Percentiles rank a stretch among this genome's conserved stretches.
These are phyloP conservation scores for Phaetusa simplex DNA, from an alignment of 2,113 vertebrate species.

Conservation along the genomic window DNA sequence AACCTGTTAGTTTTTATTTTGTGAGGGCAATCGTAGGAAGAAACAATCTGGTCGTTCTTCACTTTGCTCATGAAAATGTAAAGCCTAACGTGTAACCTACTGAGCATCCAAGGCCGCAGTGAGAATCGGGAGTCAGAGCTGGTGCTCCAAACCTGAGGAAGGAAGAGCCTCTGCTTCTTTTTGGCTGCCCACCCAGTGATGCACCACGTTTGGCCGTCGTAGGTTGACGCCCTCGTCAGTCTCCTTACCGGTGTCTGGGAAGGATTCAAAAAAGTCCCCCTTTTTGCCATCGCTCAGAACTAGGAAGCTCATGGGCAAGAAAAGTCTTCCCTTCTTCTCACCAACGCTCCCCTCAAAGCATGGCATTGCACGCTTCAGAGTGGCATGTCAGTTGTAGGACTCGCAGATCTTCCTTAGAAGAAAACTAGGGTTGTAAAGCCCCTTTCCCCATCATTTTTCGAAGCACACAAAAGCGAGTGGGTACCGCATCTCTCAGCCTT, in stretches of 20 bases:
- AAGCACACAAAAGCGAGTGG: neutral
- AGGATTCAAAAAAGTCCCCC: neutral
- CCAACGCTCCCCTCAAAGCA: neutral
- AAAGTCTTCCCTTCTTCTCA: neutral
- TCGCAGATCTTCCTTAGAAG: neutral
- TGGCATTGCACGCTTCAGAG: neutral
- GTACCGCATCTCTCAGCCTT: neutral
- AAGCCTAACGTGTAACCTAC: neutral
- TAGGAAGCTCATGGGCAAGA: neutral
- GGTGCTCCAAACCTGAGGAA: neutral
- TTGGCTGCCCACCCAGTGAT: neutral
- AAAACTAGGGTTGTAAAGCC: neutral
- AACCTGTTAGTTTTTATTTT: neutral
- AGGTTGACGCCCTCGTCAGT: rapidly evolving
- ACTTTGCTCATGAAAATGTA: neutral
- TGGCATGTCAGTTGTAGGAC: neutral
- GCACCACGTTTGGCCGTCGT: neutral
- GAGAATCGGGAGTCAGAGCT: neutral
- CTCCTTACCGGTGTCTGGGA: neutral
- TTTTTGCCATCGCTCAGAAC: neutral
- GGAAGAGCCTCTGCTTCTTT: neutral
- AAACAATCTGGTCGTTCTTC: neutral
- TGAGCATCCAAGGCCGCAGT: neutral
- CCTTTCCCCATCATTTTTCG: neutral
- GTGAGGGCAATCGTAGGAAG: neutral